These are phyloP conservation scores for Platichthys flesus DNA, from an alignment of 2,113 vertebrate species.

Conservation along the genomic window DNA sequence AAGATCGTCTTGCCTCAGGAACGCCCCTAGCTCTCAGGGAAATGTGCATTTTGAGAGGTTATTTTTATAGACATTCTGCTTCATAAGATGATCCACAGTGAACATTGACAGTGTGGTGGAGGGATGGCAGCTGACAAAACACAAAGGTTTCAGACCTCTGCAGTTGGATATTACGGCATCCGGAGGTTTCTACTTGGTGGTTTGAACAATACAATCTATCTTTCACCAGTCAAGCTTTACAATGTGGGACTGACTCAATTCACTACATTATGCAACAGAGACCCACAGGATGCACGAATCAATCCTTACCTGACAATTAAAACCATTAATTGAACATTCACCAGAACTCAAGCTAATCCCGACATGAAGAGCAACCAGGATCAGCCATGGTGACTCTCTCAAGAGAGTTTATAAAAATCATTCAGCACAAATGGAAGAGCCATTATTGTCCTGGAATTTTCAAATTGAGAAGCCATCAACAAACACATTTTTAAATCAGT, in stretches of 20 bases:
- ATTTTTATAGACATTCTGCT: constrained; percentile 24
- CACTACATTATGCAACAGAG: too few species aligned
- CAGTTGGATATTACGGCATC: not conserved
- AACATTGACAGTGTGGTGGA: constrained; percentile 9
- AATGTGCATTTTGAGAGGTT: constrained; percentile 21
- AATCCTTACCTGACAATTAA: not conserved
- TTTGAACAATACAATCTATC: not conserved
- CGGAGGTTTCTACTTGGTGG: not conserved
- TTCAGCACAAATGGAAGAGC: not conserved
- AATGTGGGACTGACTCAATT: not conserved
- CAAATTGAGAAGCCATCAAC: not conserved
- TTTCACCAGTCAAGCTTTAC: not conserved
- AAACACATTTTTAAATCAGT: not conserved
- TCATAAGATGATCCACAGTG: constrained; percentile 15
- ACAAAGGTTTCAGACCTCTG: constrained; percentile 2
- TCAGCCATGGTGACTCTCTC: not conserved
- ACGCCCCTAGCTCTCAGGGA: constrained; percentile 20
- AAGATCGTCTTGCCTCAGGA: constrained; percentile 28
- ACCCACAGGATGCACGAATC: too few species aligned
- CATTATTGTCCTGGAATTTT: not conserved
- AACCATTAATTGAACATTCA: not conserved
- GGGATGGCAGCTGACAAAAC: not conserved
- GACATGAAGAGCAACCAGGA: not conserved
- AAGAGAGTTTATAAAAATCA: not conserved
- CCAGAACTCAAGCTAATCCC: not conserved